A percentile compares a stretch with the other conserved stretches of the same genome.
Evolutionary conservation across 37 sponge, comb jelly and placozoan species (phyloP).

Genomic region (Lycopodina hypogea): DNA sequence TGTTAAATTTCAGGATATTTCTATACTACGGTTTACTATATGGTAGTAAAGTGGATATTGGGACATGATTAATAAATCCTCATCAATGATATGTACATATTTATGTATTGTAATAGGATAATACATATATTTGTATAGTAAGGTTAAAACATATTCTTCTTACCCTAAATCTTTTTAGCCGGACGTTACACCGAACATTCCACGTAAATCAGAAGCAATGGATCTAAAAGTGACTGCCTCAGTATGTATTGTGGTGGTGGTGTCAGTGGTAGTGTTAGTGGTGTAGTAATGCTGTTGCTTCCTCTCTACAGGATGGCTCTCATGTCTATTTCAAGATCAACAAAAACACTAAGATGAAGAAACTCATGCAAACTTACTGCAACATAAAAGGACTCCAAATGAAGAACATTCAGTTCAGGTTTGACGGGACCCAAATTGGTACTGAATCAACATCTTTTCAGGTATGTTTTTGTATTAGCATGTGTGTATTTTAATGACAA

Average conservation of each 20-base stretch:
- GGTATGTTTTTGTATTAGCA: too few relatives aligned
- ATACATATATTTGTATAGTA: background rate
- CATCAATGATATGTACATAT: too few relatives aligned
- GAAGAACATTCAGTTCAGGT: conserved; percentile 85
- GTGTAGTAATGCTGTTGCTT: background rate
- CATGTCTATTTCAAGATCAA: conserved; percentile 97
- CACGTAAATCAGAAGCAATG: conserved; percentile 52
- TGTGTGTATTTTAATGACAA: background rate
- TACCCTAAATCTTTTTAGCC: conserved; percentile 34
- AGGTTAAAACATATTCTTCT: background rate
- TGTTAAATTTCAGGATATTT: too few relatives aligned
- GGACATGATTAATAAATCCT: too few relatives aligned
- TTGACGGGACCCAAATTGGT: conserved; percentile 86
- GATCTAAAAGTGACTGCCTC: conserved; percentile 79
- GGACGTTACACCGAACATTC: conserved; percentile 67
- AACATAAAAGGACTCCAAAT: conserved; percentile 90
- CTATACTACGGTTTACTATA: too few relatives aligned
- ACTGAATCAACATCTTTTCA: conserved; percentile 71
- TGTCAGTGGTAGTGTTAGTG: background rate
- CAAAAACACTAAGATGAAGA: conserved; percentile 88
- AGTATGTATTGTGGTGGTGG: conserved; percentile 27
- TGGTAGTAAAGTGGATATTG: too few relatives aligned
- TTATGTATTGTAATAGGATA: background rate
- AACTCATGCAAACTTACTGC: conserved; percentile 96
- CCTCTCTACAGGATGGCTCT: conserved; percentile 74